These are phyloP conservation scores for Heterohyrax brucei DNA, from an alignment of 2,797 vertebrate genomes.

Conservation along the genomic window DNA sequence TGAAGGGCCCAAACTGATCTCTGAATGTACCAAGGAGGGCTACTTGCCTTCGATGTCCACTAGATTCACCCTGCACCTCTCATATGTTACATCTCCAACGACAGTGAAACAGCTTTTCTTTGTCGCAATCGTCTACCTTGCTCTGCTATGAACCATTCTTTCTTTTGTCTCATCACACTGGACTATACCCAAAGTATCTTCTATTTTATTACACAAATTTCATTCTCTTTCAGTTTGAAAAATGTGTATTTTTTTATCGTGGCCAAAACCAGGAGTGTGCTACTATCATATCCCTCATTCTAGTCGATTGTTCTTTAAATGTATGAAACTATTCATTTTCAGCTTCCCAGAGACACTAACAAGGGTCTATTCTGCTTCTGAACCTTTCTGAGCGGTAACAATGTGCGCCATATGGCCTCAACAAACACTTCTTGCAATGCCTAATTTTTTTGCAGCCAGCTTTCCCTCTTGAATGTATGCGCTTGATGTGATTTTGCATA, in stretches of 20 bases:
- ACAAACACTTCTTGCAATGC: constrained; percentile 60
- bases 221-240: constrained; percentile 67
- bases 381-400: constrained; percentile 83
- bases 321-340: constrained; percentile 78
- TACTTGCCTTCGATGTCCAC: background rate
- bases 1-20: background rate
- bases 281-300: constrained; percentile 65
- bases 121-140: constrained; percentile 31
- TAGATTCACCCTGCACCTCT: background rate
- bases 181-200: constrained; percentile 1
- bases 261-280: constrained; percentile 55
- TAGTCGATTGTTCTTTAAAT: constrained; percentile 77
- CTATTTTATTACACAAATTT: constrained; percentile 71
- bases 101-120: constrained; percentile 41
- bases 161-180: constrained; percentile 58
- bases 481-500: constrained; percentile 87
- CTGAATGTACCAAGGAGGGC: background rate
- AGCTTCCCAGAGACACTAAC: constrained; percentile 56
- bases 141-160: constrained; percentile 57
- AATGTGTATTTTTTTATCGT: constrained; percentile 61
- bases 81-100: background rate
- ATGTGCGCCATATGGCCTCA: constrained; percentile 74
- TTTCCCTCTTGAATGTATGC: constrained; percentile 88
- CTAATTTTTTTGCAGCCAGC: constrained; percentile 77
- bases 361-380: constrained; percentile 82